Conservation (phyloP, 2,888 invertebrate species). For the Aromia moschata region DNA sequence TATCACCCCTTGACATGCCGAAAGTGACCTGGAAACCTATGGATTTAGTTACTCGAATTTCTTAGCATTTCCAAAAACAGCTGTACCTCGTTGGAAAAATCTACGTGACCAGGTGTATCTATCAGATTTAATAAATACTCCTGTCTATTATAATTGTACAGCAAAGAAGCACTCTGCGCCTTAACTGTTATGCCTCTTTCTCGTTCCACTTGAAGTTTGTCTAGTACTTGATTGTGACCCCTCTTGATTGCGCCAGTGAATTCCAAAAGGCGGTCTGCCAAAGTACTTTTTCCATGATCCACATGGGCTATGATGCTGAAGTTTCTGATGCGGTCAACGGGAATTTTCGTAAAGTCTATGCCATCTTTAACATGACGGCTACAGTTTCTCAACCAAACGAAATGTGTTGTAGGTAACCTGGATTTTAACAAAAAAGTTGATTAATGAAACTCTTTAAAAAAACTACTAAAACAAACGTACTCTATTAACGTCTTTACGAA, state of each 20-base stretch:
- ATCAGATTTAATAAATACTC: constrained; percentile 91
- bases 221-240: constrained; percentile 77
- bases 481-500: background rate
- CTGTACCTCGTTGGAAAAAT: constrained; percentile 92
- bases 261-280: constrained; percentile 95
- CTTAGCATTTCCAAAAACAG: background rate
- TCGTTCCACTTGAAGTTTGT: constrained; percentile 87
- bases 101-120: constrained; percentile 98
- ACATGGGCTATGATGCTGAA: constrained; percentile 99
- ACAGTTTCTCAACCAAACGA: background rate
- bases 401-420: background rate
- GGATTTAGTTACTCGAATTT: constrained; percentile 16
- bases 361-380: background rate
- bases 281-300: constrained; percentile 97
- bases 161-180: constrained; percentile 92
- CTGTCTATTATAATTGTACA: constrained; percentile 75
- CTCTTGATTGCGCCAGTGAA: constrained; percentile 82
- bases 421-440: too few species aligned
- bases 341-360: constrained; percentile 55
- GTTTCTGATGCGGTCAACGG: constrained; percentile 77
- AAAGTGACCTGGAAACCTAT: constrained; percentile 83
- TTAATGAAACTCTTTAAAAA: background rate
- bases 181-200: constrained; percentile 99
- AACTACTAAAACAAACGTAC: background rate
- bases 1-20: constrained; percentile 94